Evolutionary conservation across 2,888 invertebrate species (phyloP), one percentile per base, ranked within the genome.

Genomic region (Globia sparganii): DNA sequence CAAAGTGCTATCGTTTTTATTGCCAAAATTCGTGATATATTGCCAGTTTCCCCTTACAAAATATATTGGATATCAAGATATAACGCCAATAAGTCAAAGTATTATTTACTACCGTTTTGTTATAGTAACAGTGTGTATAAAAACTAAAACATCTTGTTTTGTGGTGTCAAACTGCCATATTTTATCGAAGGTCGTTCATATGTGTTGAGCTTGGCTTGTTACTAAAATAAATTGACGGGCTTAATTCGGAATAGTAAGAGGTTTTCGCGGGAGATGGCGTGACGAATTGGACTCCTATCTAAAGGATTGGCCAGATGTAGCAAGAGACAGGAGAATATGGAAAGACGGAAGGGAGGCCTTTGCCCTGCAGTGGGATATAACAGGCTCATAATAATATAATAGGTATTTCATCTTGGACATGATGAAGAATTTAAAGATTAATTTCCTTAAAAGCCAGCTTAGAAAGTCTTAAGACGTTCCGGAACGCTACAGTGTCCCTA

Each of bases 1-100:
- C 75, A 85, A 87, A 81, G 78, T 78, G 83, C 71, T 83, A 77
- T 82, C 84, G 78, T 74, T 85, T 85, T 87, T 87, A 86, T 79
- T 81, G 86, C 81, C 77, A 83, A 79, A 79, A 77, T 65, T 84
- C 31, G 9, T 87, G 75, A 85, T 77, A 56, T 77, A 87, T 72
- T 43, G 70, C n/a, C 46, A 40, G 62, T 68, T 81, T 75, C 74
- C 75, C 37, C 40, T 76, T 59, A 75, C 49, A 72, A 58, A 64
- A 77, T 71, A 72, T 62, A 85, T 76, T 66, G 72, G 85, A 59
- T 68, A 62, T 81, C 85, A 74, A 53, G 83, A 81, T 85, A 73
- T 49, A 58, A 61, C 34, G 37, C 53, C 82, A 58, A 65, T 77
- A 81, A 61, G 56, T 81, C 77, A 56, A 62, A 70, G 40, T 67